Evolutionary conservation across 2,113 vertebrate genomes (phyloP), one percentile per base, ranked within the genome.

Genomic region (Pluvianellus socialis): DNA sequence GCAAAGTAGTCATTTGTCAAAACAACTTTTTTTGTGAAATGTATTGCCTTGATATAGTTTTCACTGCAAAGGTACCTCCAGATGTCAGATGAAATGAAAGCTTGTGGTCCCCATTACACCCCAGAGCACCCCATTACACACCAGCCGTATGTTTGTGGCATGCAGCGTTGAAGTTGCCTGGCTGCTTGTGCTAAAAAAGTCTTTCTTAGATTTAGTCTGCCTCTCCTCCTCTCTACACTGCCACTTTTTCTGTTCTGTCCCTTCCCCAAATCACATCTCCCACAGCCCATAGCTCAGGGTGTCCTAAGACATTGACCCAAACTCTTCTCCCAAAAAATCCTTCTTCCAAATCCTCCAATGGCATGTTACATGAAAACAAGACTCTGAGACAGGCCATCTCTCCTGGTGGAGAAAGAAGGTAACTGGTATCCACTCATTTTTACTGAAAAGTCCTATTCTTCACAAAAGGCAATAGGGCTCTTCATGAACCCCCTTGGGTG

Each of bases 151-250:
- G n/a, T 62, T 88, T 67, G 49, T 22, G 47, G 32, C 17, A 55
- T 0, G 0, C 15, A 70, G 55, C 3, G 1, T 38, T 76, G 33
- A 62, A 49, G 6, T 14, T 77, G 76, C 42, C 59, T 35, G 40
- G 8, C 28, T 61, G 27, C 30, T 53, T n/a, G 13, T 74, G 30
- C 61, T 92, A 21, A 82, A 89, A 67, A 10, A 1, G 42, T 12
- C 32, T 68, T 38, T 59, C 23, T 65, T 58, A 6, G 14, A 9
- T 42, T 63, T 63, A 50, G 4, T 28, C 47, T 74, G 24, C 27
- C 22, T 74, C 40, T 65, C 20, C 14, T 88, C 24, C 22, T 72
- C 2, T 12, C 44, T 66, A 7, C 7, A 3, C 28, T 93, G 28
- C 28, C 10, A 5, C 18, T 40, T 56, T 40, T 66, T 72, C 58